phyloP scores from a whole-genome alignment of 2,113 vertebrate species.

The Petrocephalus zakoni region DNA sequence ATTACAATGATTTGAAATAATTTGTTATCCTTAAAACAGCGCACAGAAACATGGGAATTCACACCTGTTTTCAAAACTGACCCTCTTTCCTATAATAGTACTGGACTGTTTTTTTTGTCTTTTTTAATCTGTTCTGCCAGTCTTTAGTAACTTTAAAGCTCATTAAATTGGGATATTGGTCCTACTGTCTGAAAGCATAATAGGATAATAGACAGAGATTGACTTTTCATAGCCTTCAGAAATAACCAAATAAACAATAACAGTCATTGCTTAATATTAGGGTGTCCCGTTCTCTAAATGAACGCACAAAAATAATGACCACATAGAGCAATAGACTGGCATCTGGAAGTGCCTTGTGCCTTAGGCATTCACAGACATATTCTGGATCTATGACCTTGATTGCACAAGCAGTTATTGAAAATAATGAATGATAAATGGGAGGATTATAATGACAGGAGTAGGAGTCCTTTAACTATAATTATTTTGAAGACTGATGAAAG shows the following conservation, averaged over 20 bases:
- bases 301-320: neutral
- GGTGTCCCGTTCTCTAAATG: neutral
- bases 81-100: neutral
- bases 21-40: neutral
- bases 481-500: neutral
- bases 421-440: slow-evolving; percentile 1
- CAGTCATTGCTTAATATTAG: neutral
- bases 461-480: neutral
- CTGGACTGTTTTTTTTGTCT: neutral
- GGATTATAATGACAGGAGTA: neutral
- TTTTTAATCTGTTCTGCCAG: neutral
- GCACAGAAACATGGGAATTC: neutral
- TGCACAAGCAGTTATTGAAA: neutral
- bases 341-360: neutral
- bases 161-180: neutral
- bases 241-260: neutral
- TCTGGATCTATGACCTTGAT: neutral
- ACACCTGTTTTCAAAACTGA: neutral
- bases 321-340: neutral
- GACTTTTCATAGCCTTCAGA: neutral
- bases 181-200: neutral
- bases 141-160: neutral
- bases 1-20: neutral
- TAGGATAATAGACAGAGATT: neutral
- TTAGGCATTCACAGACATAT: neutral